A percentile compares a stretch with the other conserved stretches of the same genome.
Conservation (phyloP, 2,888 invertebrate genomes). For the Trichacis sp. region DNA sequence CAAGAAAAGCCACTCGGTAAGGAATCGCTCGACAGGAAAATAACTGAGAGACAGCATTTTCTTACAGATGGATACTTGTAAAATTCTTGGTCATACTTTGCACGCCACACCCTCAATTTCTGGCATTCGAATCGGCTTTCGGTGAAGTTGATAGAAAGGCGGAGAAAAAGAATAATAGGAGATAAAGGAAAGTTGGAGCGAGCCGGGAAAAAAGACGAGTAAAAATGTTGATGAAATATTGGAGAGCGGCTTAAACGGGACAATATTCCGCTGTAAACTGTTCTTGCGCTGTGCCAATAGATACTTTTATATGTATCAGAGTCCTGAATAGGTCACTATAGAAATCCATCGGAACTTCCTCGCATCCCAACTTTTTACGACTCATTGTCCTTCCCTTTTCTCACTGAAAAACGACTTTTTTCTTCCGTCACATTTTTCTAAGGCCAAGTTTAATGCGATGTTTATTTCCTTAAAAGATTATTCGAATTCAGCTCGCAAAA, state of each 20-base stretch:
- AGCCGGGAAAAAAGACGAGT: conserved; percentile 55
- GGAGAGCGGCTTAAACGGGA: conserved; percentile 67
- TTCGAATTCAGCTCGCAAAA: too few species aligned
- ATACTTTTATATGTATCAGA: conserved; percentile 37
- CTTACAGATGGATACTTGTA: conserved; percentile 54
- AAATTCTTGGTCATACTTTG: conserved; percentile 60
- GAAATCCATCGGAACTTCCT: conserved; percentile 31
- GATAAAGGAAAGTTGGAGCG: conserved; percentile 34
- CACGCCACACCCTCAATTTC: conserved; percentile 45
- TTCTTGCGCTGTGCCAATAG: conserved; percentile 33
- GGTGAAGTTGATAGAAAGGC: conserved; percentile 41
- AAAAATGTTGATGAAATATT: conserved; percentile 68
- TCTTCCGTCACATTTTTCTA: too few species aligned
- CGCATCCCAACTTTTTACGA: too few species aligned
- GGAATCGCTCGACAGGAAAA: conserved; percentile 55
- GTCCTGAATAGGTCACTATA: conserved; percentile 27
- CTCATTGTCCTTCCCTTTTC: too few species aligned
- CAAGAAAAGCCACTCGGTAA: conserved; percentile 35
- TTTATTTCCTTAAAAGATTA: too few species aligned
- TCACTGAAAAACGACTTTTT: too few species aligned
- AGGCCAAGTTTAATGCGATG: too few species aligned
- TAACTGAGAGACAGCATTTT: conserved; percentile 53
- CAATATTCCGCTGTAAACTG: conserved; percentile 67
- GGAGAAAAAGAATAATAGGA: conserved; percentile 53
- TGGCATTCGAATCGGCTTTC: conserved; percentile 40